Base-by-base conservation (phyloP, 2,888 invertebrate genomes). In the Coenonympha arcania region DNA sequence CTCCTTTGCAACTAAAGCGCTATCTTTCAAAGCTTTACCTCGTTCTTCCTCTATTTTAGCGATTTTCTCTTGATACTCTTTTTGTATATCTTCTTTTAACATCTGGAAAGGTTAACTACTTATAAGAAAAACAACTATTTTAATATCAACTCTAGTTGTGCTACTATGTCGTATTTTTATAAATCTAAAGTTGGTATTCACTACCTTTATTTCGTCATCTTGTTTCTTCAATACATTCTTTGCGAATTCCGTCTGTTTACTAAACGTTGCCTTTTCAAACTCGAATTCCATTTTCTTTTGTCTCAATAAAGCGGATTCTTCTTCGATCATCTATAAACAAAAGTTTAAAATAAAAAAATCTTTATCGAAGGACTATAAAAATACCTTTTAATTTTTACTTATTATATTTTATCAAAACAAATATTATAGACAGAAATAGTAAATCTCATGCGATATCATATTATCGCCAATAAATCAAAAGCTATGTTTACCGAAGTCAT, bases 221-320 rank as follows among this genome's bases (percentile, higher is more conserved):
- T 90, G 90, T 52, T 88, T 79, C 59, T 89, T 89, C 1, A 90
- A 67, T 18, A 88, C 69, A 54, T 80, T 81, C 62, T 88, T 86
- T 6, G 87, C 88, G 61, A 88, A 89, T 65, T 90, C 89, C 0
- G 87, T 84, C 69, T 90, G 90, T 58, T 89, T 85, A 59, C 83
- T 88, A 39, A 90, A 85, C 1, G 90, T 90, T n/a, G 88, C 84
- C 47, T 88, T 87, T 69, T 89, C 87, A 48, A 89, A 89, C 47
- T 89, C 87, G 59, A 90, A 80, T 50, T 88, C 88, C 70, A 89
- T 86, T 59, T 86, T 84, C 60, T 89, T 89, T 65, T 90, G 89
- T 61, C 89, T 89, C 15, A 90, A 64, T 1, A 66, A 48, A 9
- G 67, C 64, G 2, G 81, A 68, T 51, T 87, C 87, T 64, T 85